phyloP scores from a whole-genome alignment of 2,888 invertebrate species.

The Danaus chrysippus region DNA sequence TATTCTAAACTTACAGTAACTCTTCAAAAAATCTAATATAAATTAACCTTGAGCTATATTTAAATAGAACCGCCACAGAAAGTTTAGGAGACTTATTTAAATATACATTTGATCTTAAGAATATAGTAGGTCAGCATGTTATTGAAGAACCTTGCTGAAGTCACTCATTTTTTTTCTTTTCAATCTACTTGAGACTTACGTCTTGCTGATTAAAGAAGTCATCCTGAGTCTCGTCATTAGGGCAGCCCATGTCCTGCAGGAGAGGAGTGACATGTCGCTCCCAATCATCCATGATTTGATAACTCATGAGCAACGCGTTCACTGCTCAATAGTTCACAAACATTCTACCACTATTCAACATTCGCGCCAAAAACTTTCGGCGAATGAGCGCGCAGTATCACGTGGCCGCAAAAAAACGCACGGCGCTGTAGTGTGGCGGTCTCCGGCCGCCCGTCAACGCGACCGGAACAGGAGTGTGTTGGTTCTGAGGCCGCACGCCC shows the following conservation, averaged over 20 bases:
- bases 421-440: slow-evolving; percentile 56
- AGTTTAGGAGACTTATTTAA: too few relatives aligned
- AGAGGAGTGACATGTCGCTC: slow-evolving; percentile 80
- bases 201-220: slow-evolving; percentile 81
- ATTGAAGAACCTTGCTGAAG: background rate
- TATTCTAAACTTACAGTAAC: too few relatives aligned
- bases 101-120: too few relatives aligned
- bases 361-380: slow-evolving; percentile 74
- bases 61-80: too few relatives aligned
- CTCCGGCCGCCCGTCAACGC: slow-evolving; percentile 77
- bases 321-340: slow-evolving; percentile 55
- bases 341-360: slow-evolving; percentile 50
- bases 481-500: slow-evolving; percentile 74
- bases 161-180: background rate
- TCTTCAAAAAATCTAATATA: too few relatives aligned
- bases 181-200: slow-evolving; percentile 57
- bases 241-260: slow-evolving; percentile 79
- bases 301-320: slow-evolving; percentile 24
- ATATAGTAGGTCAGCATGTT: background rate
- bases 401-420: slow-evolving; percentile 55
- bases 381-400: slow-evolving; percentile 40
- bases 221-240: slow-evolving; percentile 75
- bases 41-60: too few relatives aligned
- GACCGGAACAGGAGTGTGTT: slow-evolving; percentile 78
- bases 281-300: slow-evolving; percentile 77